These are phyloP conservation scores for Microplitis manilae DNA, from an alignment of 2,888 invertebrate genomes.

Conservation along the genomic window DNA sequence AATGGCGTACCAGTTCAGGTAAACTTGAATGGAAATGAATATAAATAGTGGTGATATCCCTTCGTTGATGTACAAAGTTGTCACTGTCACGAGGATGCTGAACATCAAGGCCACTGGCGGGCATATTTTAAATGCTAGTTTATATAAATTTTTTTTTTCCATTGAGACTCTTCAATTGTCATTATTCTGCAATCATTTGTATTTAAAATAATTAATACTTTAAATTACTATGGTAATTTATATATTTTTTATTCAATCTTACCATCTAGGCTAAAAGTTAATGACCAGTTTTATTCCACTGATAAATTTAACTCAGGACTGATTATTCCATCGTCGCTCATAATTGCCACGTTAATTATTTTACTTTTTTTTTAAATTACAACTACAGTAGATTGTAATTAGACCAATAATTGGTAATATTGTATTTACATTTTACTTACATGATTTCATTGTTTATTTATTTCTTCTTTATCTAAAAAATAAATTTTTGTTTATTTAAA, in stretches of 20 bases:
- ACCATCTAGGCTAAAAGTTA: not conserved
- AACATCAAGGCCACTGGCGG: constrained; percentile 57
- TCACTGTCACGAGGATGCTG: constrained; percentile 55
- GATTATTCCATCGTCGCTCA: not conserved
- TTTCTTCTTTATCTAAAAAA: too few relatives aligned
- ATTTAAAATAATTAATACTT: not conserved
- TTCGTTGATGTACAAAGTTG: constrained; percentile 58
- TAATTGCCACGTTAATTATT: not conserved
- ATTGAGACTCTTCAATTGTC: too few relatives aligned
- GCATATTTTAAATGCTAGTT: constrained; percentile 51
- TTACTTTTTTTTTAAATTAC: not conserved
- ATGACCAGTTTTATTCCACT: not conserved
- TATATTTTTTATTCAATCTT: not conserved
- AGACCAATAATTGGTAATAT: too few relatives aligned
- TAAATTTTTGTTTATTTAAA: too few relatives aligned
- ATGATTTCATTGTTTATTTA: too few relatives aligned
- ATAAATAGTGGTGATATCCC: constrained; percentile 56
- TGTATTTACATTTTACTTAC: too few relatives aligned
- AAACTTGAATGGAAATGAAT: constrained; percentile 60
- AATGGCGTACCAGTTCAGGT: constrained; percentile 63
- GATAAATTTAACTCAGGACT: not conserved
- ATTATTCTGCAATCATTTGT: not conserved
- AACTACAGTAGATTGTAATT: not conserved
- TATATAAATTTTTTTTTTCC: constrained; percentile 24
- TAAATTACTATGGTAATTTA: too few relatives aligned